Evolutionary conservation across 1,140 invertebrate species (phyloP), one percentile per base, ranked within the genome.

Genomic region (Calephelis nemesis): DNA sequence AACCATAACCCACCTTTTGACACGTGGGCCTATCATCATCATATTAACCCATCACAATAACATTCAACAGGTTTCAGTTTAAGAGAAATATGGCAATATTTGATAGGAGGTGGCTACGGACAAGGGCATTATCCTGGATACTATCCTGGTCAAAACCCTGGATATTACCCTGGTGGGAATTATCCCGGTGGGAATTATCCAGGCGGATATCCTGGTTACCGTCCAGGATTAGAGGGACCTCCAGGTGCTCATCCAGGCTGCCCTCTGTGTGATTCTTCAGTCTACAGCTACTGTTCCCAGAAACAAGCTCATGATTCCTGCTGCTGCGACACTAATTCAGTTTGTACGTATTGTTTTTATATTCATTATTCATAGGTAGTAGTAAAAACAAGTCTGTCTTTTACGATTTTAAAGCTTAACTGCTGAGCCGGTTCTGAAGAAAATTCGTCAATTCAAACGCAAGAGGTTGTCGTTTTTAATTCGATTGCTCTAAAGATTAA

Each of bases 261-360:
- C 77, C 95, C 95, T 1, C 75, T 94, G 5, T 96, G 95, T 74
- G 95, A 96, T 80, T 94, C 94, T 2, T 96, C 95, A 0, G 95
- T 96, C 0, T 96, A 94, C 82, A 94, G 94, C 70, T 96, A 96
- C 74, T 96, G 95, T 75, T 94, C 93, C 4, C 93, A 95, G 50
- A 96, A 95, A 84, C 88, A 96, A 64, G 92, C 95, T 1, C 95
- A 96, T 77, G 95, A 96, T 76, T 93, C 95, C 0, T 96, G 95
- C 77, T 96, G 95, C 79, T 96, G 95, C 75, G 90, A 93, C 63
- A 85, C 7, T 5, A 45, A 87, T 77, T 87, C 92, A 69, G 92
- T 92, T 72, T 94, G 94, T 94, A 87, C 93, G 90, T 30, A 30
- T 88, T 67, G 42, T 11, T 47, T 69, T 69, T 65, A n/a, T 58